Base-by-base conservation (phyloP, 2,888 invertebrate genomes). In the Oligia latruncula region DNA sequence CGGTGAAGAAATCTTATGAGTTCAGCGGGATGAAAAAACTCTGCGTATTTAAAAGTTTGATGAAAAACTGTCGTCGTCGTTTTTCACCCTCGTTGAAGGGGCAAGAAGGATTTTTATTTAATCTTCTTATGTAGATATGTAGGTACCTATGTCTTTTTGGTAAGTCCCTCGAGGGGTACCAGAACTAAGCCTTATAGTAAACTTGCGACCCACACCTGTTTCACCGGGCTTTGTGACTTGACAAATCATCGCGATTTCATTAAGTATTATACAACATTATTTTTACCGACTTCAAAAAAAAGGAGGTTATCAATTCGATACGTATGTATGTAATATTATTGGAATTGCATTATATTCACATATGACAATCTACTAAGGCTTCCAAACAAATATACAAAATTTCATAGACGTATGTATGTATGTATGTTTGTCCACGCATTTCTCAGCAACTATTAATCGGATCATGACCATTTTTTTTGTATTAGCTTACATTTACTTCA, bases 11-110 rank as follows among this genome's bases (percentile, higher is more conserved):
- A 76, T 76, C 71, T 58, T 66, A 84, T 84, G 81, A 84, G 76
- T 67, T 67, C 35, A 20, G 29, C 23, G 73, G 15, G 65, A 83
- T 81, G 84, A 77, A 80, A 84, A 80, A 80, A 46, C 17, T 74
- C 64, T 9, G 11, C 52, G 73, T 80, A 74, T 77, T 77, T 84
- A 60, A 84, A 84, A 84, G 81, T 74, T 83, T 77, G 81, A 80
- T 83, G 76, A 77, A 85, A 67, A 29, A 80, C 52, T 77, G 80
- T 83, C 75, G 52, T 43, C 8, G n/a, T 15, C 15, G 43, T 64
- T 80, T 81, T 81, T 20, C 17, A 23, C 4, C 15, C 40, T 20
- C 35, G 4, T 49, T 58, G 68, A 17, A 40, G 40, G n/a, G 52
- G 66, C n/a, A n/a, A 29, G 62, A 68, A 23, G 29, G 68, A 81